phyloP scores from a whole-genome alignment of 2,797 vertebrate species.

The Xiphophorus birchmanni region DNA sequence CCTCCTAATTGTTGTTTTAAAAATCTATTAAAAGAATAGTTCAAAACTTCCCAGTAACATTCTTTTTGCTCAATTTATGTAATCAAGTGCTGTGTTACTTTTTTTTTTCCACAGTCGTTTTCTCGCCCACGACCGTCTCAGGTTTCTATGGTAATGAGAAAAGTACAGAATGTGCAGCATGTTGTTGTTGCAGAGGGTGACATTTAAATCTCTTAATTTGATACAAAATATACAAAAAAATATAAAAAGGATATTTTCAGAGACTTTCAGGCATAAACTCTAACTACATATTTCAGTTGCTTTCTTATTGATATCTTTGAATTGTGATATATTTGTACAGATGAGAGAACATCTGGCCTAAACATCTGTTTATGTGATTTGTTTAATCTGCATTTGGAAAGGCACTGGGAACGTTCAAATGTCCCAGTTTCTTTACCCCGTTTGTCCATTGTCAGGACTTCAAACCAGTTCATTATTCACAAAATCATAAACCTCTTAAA shows the following conservation, averaged over 20 bases:
- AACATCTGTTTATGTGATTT: neutral
- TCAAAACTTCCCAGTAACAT: neutral
- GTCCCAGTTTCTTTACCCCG: conserved; percentile 27
- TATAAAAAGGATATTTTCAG: neutral
- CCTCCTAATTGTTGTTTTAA: neutral
- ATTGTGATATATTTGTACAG: neutral
- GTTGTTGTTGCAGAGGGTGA: conserved; percentile 2
- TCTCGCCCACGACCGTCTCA: conserved; percentile 26
- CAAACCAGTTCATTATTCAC: conserved; percentile 24
- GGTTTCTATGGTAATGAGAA: conserved; percentile 50
- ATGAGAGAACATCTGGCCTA: neutral
- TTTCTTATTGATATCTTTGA: neutral
- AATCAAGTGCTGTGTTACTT: neutral
- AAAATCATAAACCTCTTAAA: conserved; percentile 8
- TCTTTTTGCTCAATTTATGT: neutral
- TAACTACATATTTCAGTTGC: neutral
- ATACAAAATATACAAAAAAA: neutral
- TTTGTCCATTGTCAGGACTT: conserved; percentile 10
- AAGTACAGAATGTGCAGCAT: conserved; percentile 11
- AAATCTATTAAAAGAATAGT: neutral
- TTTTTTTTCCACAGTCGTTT: conserved; percentile 13
- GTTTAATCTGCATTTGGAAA: conserved; percentile 19
- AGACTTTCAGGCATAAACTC: neutral
- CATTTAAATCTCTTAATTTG: neutral
- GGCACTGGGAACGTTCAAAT: conserved; percentile 23